These are phyloP conservation scores for Sylvietta virens DNA, from an alignment of 2,113 vertebrate genomes.

Conservation along the genomic window DNA sequence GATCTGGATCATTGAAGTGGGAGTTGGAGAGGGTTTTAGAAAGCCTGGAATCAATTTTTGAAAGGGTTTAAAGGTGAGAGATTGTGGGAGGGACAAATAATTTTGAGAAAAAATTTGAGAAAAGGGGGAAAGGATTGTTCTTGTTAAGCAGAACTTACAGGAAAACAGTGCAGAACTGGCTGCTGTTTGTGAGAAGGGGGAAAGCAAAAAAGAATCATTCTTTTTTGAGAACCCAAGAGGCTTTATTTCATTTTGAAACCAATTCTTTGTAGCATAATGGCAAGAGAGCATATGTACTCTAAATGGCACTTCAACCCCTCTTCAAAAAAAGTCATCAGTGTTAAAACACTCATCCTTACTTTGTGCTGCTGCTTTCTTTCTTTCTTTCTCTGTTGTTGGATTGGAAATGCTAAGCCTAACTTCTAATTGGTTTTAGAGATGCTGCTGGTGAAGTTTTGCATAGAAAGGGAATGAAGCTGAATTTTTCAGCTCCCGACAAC, in stretches of 20 bases:
- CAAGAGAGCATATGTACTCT: not conserved
- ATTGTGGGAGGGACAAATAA: constrained; percentile 1
- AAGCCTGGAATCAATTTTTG: constrained; percentile 31
- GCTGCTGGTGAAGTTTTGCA: not conserved
- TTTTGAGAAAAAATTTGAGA: not conserved
- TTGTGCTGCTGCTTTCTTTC: not conserved
- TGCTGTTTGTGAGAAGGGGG: not conserved
- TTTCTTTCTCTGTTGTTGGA: not conserved
- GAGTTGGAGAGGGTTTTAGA: not conserved
- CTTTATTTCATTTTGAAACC: constrained; percentile 4
- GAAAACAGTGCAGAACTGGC: not conserved
- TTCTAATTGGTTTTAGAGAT: not conserved
- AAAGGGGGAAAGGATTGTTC: not conserved
- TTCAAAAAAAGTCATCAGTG: not conserved
- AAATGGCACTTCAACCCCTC: constrained; percentile 9
- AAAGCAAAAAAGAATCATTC: not conserved
- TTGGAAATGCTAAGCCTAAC: not conserved
- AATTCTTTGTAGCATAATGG: constrained; percentile 10
- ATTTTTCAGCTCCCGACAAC: not conserved
- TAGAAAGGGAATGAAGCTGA: not conserved
- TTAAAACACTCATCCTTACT: not conserved
- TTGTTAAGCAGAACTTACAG: constrained; percentile 1
- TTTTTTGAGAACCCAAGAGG: not conserved
- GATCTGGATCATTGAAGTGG: not conserved
- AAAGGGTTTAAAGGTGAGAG: constrained; percentile 6